These are phyloP conservation scores for Euthynnus affinis DNA, from an alignment of 2,797 vertebrate genomes.

Conservation along the genomic window DNA sequence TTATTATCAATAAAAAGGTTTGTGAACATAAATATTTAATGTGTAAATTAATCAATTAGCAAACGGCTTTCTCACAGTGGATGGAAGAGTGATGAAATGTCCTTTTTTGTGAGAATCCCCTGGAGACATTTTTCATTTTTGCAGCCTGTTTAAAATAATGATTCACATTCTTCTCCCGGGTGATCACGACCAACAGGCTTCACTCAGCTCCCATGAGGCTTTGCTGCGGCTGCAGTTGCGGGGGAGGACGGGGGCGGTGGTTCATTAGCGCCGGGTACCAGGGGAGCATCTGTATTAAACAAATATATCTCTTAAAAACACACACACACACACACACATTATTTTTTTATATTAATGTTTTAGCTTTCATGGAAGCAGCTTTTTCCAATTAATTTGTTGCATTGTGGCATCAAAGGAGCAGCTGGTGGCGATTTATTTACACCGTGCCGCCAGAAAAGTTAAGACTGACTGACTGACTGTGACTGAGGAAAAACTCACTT, in stretches of 20 bases:
- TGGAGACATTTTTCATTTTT: conserved; percentile 5
- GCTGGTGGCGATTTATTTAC: too few relatives aligned
- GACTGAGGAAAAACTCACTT: too few relatives aligned
- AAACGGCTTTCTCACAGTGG: background rate
- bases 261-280: background rate
- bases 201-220: conserved; percentile 32
- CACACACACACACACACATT: background rate
- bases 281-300: background rate
- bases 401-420: too few relatives aligned
- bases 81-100: background rate
- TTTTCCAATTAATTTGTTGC: too few relatives aligned
- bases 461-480: too few relatives aligned
- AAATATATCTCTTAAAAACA: background rate
- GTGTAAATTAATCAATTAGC: background rate
- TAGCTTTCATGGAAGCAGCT: too few relatives aligned
- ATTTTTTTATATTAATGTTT: background rate
- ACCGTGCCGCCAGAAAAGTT: too few relatives aligned
- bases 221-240: background rate
- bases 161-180: conserved; percentile 8
- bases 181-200: background rate
- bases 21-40: background rate
- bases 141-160: conserved; percentile 19
- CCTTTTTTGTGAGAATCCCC: background rate
- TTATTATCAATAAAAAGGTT: background rate
- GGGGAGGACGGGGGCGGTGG: background rate